Conservation (phyloP, 1,140 invertebrate species). For the Sinonovacula constricta region DNA sequence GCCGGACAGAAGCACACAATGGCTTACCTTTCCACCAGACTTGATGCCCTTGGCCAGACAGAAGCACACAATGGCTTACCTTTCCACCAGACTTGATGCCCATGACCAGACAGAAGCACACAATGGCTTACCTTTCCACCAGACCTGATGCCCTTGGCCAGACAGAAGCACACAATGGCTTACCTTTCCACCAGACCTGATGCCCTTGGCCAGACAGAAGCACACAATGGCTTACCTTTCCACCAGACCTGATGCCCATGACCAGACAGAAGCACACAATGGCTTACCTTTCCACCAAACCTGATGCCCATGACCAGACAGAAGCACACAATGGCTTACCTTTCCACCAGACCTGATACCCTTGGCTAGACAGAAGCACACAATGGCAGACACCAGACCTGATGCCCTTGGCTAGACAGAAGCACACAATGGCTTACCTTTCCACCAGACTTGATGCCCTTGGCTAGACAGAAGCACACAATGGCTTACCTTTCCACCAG, state of each 20-base stretch:
- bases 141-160: slow-evolving; percentile 74
- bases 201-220: slow-evolving; percentile 74
- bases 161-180: slow-evolving; percentile 72
- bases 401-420: slow-evolving; percentile 73
- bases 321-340: slow-evolving; percentile 71
- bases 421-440: slow-evolving; percentile 73
- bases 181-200: slow-evolving; percentile 74
- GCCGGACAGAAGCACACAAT: too few relatives aligned
- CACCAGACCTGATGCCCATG: too few relatives aligned
- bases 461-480: slow-evolving; percentile 72
- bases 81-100: slow-evolving; percentile 75
- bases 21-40: slow-evolving; percentile 73
- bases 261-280: too few relatives aligned
- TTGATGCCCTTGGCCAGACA: slow-evolving; percentile 76
- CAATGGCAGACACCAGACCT: slow-evolving; percentile 69
- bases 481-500: slow-evolving; percentile 75
- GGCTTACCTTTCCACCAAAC: slow-evolving; percentile 73
- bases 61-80: slow-evolving; percentile 71
- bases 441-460: slow-evolving; percentile 74
- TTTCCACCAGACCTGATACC: slow-evolving; percentile 75
- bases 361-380: slow-evolving; percentile 72
- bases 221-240: too few relatives aligned
- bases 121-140: slow-evolving; percentile 74
- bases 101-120: slow-evolving; percentile 71
- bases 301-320: slow-evolving; percentile 75